These are phyloP conservation scores for Scelioninae gen. 1 DNA, from an alignment of 2,888 invertebrate species.

Conservation along the genomic window DNA sequence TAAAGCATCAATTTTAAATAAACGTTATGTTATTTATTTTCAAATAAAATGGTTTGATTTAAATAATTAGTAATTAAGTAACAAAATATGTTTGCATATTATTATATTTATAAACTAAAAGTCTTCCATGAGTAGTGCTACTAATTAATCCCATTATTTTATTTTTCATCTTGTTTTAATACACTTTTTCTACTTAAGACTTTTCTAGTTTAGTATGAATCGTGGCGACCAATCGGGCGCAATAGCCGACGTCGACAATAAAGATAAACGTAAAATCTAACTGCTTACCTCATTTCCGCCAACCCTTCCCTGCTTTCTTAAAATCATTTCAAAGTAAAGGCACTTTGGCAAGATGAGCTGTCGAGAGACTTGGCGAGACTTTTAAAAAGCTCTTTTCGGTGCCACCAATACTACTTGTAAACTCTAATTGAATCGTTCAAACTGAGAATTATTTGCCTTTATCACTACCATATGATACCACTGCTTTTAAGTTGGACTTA, in stretches of 20 bases:
- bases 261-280: constrained; percentile 83
- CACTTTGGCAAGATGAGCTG: constrained; percentile 70
- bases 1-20: no score
- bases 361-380: constrained; percentile 70
- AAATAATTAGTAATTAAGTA: no score
- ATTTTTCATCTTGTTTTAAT: no score
- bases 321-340: constrained; percentile 69
- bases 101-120: no score
- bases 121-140: no score
- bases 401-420: constrained; percentile 61
- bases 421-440: constrained; percentile 70
- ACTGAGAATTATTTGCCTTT: constrained; percentile 55
- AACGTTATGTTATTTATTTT: no score
- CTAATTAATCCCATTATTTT: no score
- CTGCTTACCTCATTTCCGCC: constrained; percentile 71
- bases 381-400: constrained; percentile 69
- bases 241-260: constrained; percentile 66
- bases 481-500: constrained; percentile 15
- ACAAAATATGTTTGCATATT: no score
- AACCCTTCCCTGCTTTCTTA: constrained; percentile 56
- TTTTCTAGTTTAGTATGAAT: no score
- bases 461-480: constrained; percentile 22
- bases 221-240: constrained; percentile 68
- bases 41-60: no score
- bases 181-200: no score